Base-by-base conservation (phyloP, 2,113 vertebrate genomes). In the Talpa occidentalis region DNA sequence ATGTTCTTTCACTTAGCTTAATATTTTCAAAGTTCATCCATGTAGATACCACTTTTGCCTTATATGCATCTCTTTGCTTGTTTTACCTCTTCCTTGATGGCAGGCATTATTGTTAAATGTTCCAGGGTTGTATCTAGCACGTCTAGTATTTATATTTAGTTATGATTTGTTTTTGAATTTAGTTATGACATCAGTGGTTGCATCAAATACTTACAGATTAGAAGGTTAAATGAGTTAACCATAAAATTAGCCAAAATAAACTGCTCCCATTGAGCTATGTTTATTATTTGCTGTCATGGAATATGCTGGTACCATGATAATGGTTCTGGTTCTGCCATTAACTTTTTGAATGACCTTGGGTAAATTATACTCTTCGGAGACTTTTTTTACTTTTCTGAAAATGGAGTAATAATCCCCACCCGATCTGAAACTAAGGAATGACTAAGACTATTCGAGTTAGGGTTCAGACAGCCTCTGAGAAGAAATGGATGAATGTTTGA, bases 311-410 rank as follows among this genome's bases (percentile, higher is more conserved):
- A 77, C 44, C 17, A 40, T 66, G 49, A 11, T 54, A 70, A 0
- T 44, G 73, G 64, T 69, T 56, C 72, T 85, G 17, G 74, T 49
- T 84, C 52, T 94, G 44, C 70, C 8, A 1, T 90, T 80, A 77
- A 67, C 30, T 79, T 30, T 77, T 10, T 88, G 54, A 88, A n/a
- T 93, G 62, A 87, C n/a, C 54, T 88, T 59, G 24, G 3, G 28
- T 74, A 60, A 93, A 37, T 95, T 70, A 47, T 66, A 82, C 52
- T 74, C 37, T 74, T 16, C 62, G 86, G 35, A 86, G 60, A 70
- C 10, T 59, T 28, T 95, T 93, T 91, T 92, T 92, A 4, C n/a
- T 66, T 93, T 64, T 78, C 47, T 89, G 24, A 94, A 76, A 96
- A 37, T 47, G 17, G 44, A 2, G 35, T 80, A 66, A 90, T 70